A percentile compares a stretch with the other conserved stretches of the same genome.
Conservation (phyloP, 2,888 invertebrate species). For the Abrostola triplasia region DNA sequence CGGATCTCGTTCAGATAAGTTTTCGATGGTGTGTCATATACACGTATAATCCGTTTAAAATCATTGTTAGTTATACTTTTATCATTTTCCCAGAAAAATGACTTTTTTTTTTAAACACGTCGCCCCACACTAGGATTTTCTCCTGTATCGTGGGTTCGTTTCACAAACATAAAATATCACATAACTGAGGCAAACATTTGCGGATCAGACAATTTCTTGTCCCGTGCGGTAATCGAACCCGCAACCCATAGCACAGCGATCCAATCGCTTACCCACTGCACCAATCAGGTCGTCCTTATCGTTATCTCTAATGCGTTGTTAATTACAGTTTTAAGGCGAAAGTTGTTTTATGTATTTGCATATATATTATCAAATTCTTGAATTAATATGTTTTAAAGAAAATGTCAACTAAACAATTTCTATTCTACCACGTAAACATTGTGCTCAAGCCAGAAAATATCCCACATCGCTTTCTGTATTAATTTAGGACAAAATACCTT, state of each 20-base stretch:
- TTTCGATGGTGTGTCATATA: conserved; percentile 20
- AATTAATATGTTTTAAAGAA: conserved; percentile 12
- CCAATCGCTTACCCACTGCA: no score
- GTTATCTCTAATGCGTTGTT: conserved; percentile 29
- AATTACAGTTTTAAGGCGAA: conserved; percentile 39
- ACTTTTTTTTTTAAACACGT: conserved; percentile 29
- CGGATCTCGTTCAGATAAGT: conserved; percentile 26
- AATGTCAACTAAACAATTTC: conserved; percentile 4
- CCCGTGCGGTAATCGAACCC: no score
- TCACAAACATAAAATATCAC: no score
- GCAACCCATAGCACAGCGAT: no score
- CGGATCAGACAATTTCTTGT: no score
- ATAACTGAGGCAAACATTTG: no score
- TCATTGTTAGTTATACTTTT: conserved; percentile 10
- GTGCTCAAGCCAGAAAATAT: conserved; percentile 24
- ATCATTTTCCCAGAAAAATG: conserved; percentile 31
- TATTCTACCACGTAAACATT: conserved; percentile 10
- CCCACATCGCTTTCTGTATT: conserved; percentile 25
- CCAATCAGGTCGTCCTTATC: no score
- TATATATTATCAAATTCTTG: conserved; percentile 20
- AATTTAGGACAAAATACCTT: conserved; percentile 29
- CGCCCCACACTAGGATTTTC: no score
- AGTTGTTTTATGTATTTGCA: conserved; percentile 25
- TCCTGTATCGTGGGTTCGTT: no score
- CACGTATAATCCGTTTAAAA: conserved; percentile 38